These are phyloP conservation scores for Julus scandinavius DNA, from an alignment of 2,888 invertebrate genomes.

Conservation along the genomic window DNA sequence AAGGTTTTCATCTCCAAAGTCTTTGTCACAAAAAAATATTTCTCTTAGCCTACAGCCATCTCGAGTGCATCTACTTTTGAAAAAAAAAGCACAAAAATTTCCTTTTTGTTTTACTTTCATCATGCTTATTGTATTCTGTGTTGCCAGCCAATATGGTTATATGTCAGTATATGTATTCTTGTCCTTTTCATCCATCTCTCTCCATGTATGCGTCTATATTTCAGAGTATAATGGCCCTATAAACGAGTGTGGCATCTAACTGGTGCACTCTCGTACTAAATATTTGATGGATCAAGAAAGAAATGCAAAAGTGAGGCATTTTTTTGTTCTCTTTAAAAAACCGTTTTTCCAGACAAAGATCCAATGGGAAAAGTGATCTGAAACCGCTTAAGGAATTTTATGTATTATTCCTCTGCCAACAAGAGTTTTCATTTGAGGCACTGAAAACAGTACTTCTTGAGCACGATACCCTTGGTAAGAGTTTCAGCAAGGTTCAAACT, in stretches of 20 bases:
- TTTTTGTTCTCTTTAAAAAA: background rate
- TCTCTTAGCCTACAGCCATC: background rate
- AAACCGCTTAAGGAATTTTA: background rate
- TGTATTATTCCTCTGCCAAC: background rate
- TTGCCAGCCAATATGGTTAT: background rate
- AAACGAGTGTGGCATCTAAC: conserved; percentile 8
- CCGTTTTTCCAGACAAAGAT: background rate
- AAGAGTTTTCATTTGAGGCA: background rate
- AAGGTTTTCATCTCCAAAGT: background rate
- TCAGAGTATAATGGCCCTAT: background rate
- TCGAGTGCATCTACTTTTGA: background rate
- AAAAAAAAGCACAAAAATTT: background rate
- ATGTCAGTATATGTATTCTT: background rate
- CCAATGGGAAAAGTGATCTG: background rate
- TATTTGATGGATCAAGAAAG: conserved; percentile 5
- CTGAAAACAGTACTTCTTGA: background rate
- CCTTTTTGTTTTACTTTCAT: conserved; percentile 36
- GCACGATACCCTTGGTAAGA: background rate
- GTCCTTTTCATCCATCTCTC: background rate
- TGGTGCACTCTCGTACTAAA: background rate
- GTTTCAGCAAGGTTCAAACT: no score
- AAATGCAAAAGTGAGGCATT: conserved; percentile 23
- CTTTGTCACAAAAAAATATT: background rate
- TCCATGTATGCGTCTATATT: background rate
- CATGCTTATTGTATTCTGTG: background rate